These are phyloP conservation scores for Belgica antarctica DNA, from an alignment of 2,888 invertebrate species.

Conservation along the genomic window DNA sequence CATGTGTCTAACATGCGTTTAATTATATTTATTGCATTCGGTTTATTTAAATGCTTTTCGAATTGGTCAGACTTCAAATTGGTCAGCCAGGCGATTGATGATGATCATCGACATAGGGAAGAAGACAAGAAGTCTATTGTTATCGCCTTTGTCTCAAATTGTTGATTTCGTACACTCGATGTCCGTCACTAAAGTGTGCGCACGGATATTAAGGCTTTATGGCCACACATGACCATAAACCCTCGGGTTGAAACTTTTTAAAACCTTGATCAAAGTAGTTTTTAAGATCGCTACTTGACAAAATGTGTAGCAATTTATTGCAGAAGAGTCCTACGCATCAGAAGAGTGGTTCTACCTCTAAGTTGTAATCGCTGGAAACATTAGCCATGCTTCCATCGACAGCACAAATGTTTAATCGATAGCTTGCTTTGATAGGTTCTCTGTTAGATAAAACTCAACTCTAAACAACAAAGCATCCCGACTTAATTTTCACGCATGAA, in stretches of 20 bases:
- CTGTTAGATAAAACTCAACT: constrained; percentile 8
- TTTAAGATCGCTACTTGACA: no score
- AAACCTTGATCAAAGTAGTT: no score
- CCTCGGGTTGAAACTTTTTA: neutral
- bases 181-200: neutral
- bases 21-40: constrained; percentile 42
- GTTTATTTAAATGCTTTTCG: neutral
- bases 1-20: constrained; percentile 39
- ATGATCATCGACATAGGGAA: constrained; percentile 29
- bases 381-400: constrained; percentile 27
- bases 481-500: constrained; percentile 40
- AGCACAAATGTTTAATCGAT: constrained; percentile 8
- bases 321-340: no score
- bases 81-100: constrained; percentile 14
- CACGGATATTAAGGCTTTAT: neutral
- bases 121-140: constrained; percentile 39
- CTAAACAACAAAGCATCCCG: constrained; percentile 38
- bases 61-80: constrained; percentile 7
- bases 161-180: neutral
- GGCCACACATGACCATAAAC: constrained; percentile 1
- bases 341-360: neutral
- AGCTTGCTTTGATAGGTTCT: constrained; percentile 32
- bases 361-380: constrained; percentile 10
- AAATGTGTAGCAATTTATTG: no score
- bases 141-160: constrained; percentile 5